These are phyloP conservation scores for Actinostola sp. DNA, from an alignment of 92 coral and sea anemone genomes.

Conservation along the genomic window DNA sequence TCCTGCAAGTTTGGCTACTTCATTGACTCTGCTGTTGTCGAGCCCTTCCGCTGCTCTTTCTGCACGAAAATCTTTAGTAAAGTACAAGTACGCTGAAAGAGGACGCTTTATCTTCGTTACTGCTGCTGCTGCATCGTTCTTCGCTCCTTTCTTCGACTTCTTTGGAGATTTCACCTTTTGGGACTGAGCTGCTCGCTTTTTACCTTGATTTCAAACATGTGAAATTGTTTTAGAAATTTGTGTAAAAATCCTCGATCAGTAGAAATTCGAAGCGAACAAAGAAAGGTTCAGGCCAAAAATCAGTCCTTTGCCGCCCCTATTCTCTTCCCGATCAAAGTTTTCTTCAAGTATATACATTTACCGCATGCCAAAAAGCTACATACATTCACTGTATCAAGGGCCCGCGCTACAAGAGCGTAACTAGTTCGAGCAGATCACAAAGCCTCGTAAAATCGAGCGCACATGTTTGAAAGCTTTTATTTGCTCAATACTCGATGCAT, in stretches of 20 bases:
- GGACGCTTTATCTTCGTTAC: constrained; percentile 76
- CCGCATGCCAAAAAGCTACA: not conserved
- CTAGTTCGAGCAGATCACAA: constrained; percentile 12
- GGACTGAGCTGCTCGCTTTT: constrained; percentile 75
- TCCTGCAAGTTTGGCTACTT: constrained; percentile 95
- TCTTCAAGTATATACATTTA: not conserved
- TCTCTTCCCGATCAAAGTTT: not conserved
- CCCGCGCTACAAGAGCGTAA: constrained; percentile 10
- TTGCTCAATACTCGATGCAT: constrained; percentile 5
- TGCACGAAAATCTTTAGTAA: constrained; percentile 81
- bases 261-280: constrained; percentile 8
- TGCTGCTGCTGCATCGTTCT: constrained; percentile 56
- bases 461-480: constrained; percentile 32
- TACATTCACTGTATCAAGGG: constrained; percentile 26
- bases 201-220: constrained; percentile 27
- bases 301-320: not conserved
- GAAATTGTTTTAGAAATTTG: not conserved
- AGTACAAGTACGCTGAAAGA: constrained; percentile 90
- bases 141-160: constrained; percentile 59
- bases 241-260: not conserved
- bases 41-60: constrained; percentile 69
- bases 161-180: constrained; percentile 72
- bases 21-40: constrained; percentile 86
- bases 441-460: constrained; percentile 23
- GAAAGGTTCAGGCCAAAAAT: not conserved